phyloP scores from a whole-genome alignment of 1,140 invertebrate genomes.

The Micrasema minimum region DNA sequence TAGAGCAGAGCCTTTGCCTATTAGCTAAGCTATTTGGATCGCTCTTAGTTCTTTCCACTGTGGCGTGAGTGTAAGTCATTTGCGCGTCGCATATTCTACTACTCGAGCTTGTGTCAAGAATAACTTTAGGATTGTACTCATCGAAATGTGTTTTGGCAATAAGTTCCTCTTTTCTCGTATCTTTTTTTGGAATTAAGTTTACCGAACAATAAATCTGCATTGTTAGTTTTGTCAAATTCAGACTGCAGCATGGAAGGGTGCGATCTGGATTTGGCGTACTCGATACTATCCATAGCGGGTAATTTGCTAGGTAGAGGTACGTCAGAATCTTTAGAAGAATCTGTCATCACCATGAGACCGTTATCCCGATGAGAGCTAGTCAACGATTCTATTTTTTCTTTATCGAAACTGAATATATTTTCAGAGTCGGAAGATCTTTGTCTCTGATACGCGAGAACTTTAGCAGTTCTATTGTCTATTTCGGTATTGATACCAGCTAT shows the following conservation, averaged over 20 bases:
- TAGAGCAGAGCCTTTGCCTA: conserved; percentile 75
- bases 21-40: conserved; percentile 81
- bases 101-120: conserved; percentile 65
- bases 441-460: conserved; percentile 63
- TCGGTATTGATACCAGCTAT: conserved; percentile 67
- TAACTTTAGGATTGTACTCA: conserved; percentile 70
- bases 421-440: conserved; percentile 67
- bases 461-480: conserved; percentile 62
- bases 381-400: conserved; percentile 75
- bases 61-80: conserved; percentile 70
- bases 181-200: conserved; percentile 67
- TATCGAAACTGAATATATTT: conserved; percentile 77
- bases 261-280: conserved; percentile 66
- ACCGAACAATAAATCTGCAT: conserved; percentile 51
- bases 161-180: conserved; percentile 70
- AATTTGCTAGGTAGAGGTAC: conserved; percentile 63
- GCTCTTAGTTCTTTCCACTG: conserved; percentile 84
- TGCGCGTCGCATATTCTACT: conserved; percentile 64
- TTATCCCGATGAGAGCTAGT: conserved; percentile 65
- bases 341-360: conserved; percentile 62
- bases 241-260: conserved; percentile 66
- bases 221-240: conserved; percentile 70
- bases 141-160: conserved; percentile 74
- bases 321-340: conserved; percentile 69
- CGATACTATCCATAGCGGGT: conserved; percentile 68